phyloP scores from a whole-genome alignment of 2,797 vertebrate species.

The Onychomys arenicola region DNA sequence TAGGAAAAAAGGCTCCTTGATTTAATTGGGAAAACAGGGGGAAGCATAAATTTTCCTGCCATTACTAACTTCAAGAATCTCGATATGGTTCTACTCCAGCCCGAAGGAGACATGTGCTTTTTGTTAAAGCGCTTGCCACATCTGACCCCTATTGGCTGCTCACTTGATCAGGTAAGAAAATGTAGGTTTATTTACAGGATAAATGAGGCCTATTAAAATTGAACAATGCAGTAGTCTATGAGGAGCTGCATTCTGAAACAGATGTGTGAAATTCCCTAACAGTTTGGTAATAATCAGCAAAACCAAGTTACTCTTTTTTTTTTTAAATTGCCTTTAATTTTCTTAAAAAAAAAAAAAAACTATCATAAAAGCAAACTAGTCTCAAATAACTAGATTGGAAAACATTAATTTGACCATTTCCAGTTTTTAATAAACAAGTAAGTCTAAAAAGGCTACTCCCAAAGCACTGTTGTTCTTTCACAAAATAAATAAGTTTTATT shows the following conservation, averaged over 20 bases:
- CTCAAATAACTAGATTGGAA: constrained; percentile 76
- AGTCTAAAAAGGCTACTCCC: constrained; percentile 37
- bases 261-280: constrained; percentile 88
- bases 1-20: constrained; percentile 89
- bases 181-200: constrained; percentile 88
- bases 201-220: constrained; percentile 88
- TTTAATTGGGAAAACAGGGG: constrained; percentile 98
- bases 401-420: constrained; percentile 79
- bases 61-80: constrained; percentile 96
- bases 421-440: constrained; percentile 74
- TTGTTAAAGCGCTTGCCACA: constrained; percentile 92
- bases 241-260: constrained; percentile 85
- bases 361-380: constrained; percentile 82
- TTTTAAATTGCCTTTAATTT: constrained; percentile 77
- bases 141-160: constrained; percentile 90
- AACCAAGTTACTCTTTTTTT: constrained; percentile 80
- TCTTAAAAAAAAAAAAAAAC: constrained; percentile 83
- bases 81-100: constrained; percentile 88
- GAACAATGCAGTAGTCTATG: constrained; percentile 86
- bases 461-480: constrained; percentile 45
- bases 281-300: constrained; percentile 87
- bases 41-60: constrained; percentile 99
- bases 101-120: constrained; percentile 94
- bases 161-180: constrained; percentile 91
- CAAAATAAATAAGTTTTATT: constrained; percentile 45